Evolutionary conservation across 2,797 vertebrate genomes (phyloP), one percentile per base, ranked within the genome.

Genomic region (Chelon auratus): DNA sequence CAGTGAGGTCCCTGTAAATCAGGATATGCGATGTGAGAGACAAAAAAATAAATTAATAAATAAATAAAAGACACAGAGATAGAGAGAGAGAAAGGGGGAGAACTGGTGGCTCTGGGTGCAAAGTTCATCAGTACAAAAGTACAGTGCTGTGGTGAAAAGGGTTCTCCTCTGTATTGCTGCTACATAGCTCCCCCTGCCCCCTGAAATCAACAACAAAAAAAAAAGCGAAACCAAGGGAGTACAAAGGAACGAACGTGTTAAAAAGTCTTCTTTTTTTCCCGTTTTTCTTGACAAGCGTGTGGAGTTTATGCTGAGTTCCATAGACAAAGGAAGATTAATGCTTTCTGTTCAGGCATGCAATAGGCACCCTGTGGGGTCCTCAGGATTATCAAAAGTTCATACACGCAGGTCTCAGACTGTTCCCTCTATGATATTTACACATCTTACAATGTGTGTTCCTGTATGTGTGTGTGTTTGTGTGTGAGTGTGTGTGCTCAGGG

Each of bases 291-390:
- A 91, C 88, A 89, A 92, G 92, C 91, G 26, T 79, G 85, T 91
- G 87, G 84, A 82, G 68, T 89, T 91, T 87, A 85, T 91, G 89
- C 89, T 87, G 85, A 93, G 89, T 87, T 93, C 89, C 87, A 92
- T 88, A 89, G 90, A 93, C 92, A 92, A 94, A 91, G 92, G 92
- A 94, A 93, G 92, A 93, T 93, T 93, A 95, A 93, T 93, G 92
- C 88, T 93, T 92, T 95, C 94, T 95, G 89, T 90, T 94, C 95
- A 95, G 95, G 94, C 95, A 97, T 95, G 95, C 95, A 95, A 92
- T 94, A 96, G 95, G 95, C 96, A 96, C 95, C 95, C 93, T 95
- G 94, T 93, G 93, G 95, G 95, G 89, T 95, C 94, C 94, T 95
- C 93, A 74, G 93, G 88, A 82, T 88, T 94, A 96, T 91, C 91